Percentiles rank a stretch among this genome's conserved stretches.
Conservation (phyloP, 1,140 invertebrate species). For the Drosophila watanabei region DNA sequence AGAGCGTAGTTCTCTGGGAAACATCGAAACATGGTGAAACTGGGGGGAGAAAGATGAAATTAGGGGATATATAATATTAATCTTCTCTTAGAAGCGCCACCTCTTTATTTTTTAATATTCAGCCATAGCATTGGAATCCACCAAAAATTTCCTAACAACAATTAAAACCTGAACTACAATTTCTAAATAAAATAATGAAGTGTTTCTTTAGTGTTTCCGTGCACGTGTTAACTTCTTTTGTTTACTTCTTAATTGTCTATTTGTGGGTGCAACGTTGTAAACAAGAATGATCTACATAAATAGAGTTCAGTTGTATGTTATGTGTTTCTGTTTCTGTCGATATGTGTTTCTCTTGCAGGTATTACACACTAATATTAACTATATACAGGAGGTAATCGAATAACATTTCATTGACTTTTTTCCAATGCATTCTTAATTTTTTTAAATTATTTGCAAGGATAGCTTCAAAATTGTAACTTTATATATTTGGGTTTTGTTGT, state of each 20-base stretch:
- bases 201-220: conserved; percentile 39
- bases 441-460: not conserved
- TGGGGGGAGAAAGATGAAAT: not conserved
- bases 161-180: conserved; percentile 10
- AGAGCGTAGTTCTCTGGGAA: conserved; percentile 4
- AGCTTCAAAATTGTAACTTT: no score
- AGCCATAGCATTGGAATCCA: not conserved
- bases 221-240: conserved; percentile 40
- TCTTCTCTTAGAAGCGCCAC: not conserved
- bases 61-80: not conserved
- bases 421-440: not conserved
- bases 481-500: no score
- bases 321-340: not conserved
- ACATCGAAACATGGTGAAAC: not conserved
- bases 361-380: not conserved
- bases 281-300: conserved; percentile 15
- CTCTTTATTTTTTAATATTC: not conserved
- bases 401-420: not conserved
- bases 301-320: not conserved
- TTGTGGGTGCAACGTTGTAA: conserved; percentile 35
- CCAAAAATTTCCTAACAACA: conserved; percentile 6
- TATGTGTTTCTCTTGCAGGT: conserved; percentile 1
- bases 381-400: not conserved
- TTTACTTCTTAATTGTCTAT: conserved; percentile 47
- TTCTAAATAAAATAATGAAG: conserved; percentile 36